These are phyloP conservation scores for Chionoecetes opilio DNA, from an alignment of 1,140 invertebrate genomes.

Conservation along the genomic window DNA sequence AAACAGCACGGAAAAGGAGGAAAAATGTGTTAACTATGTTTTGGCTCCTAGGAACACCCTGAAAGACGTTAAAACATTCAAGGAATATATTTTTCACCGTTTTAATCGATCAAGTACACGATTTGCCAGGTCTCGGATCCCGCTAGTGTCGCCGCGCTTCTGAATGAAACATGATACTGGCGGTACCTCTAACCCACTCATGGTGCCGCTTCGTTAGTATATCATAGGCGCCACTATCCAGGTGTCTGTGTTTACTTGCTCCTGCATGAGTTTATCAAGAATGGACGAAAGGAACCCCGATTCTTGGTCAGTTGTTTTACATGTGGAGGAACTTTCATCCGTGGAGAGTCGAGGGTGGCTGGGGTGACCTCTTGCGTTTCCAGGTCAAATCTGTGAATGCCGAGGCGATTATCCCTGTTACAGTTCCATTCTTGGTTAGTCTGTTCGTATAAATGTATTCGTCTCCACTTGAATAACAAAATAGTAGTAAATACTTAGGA, in stretches of 20 bases:
- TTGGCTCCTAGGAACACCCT: not conserved
- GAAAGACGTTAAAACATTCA: not conserved
- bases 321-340: slow-evolving; percentile 64
- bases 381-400: slow-evolving; percentile 70
- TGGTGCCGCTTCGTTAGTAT: not conserved
- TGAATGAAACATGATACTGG: not conserved
- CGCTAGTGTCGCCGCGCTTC: not conserved
- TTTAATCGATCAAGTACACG: not conserved
- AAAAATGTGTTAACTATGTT: not conserved
- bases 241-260: not conserved
- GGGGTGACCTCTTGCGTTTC: slow-evolving; percentile 65
- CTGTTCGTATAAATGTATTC: not conserved
- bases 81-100: not conserved
- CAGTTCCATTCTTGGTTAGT: not conserved
- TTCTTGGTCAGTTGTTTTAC: slow-evolving; percentile 58
- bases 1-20: not conserved
- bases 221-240: not conserved
- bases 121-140: not conserved
- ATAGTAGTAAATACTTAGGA: not conserved
- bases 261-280: slow-evolving; percentile 31
- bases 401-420: not conserved
- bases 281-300: slow-evolving; percentile 36
- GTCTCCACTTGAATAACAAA: slow-evolving; percentile 28
- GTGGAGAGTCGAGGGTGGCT: slow-evolving; percentile 47
- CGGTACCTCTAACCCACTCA: not conserved